These are phyloP conservation scores for Agrilus mali DNA, from an alignment of 2,888 invertebrate species.

Conservation along the genomic window DNA sequence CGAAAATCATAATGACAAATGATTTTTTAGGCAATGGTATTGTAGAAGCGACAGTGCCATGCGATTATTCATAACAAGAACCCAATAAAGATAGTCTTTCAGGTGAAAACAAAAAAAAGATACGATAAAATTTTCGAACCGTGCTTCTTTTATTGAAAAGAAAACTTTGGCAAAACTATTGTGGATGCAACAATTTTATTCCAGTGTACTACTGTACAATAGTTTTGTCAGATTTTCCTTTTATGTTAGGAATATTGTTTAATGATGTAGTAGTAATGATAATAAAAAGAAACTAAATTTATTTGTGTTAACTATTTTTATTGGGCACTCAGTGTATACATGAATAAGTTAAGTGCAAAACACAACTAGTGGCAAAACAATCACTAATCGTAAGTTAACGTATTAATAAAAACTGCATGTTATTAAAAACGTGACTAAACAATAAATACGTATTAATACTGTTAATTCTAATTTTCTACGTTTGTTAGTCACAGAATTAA, in stretches of 20 bases:
- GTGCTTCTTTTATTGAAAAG: conserved; percentile 29
- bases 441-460: too few relatives aligned
- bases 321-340: conserved; percentile 31
- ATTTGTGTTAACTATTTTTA: conserved; percentile 33
- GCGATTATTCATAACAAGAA: too few relatives aligned
- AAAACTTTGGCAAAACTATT: background rate
- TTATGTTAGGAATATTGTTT: background rate
- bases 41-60: too few relatives aligned
- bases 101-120: conserved; percentile 17
- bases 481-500: too few relatives aligned
- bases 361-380: conserved; percentile 15
- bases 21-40: conserved; percentile 12
- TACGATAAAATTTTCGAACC: conserved; percentile 28
- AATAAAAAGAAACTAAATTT: conserved; percentile 25
- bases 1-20: conserved; percentile 21
- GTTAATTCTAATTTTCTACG: too few relatives aligned
- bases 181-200: too few relatives aligned
- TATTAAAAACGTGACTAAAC: too few relatives aligned
- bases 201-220: background rate
- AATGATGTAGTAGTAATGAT: conserved; percentile 1
- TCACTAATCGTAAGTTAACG: too few relatives aligned
- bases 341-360: conserved; percentile 12
- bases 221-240: too few relatives aligned
- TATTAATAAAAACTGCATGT: too few relatives aligned
- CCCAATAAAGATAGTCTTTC: too few relatives aligned